Conservation (phyloP, 1,140 invertebrate species). For the Ephestia elutella region DNA sequence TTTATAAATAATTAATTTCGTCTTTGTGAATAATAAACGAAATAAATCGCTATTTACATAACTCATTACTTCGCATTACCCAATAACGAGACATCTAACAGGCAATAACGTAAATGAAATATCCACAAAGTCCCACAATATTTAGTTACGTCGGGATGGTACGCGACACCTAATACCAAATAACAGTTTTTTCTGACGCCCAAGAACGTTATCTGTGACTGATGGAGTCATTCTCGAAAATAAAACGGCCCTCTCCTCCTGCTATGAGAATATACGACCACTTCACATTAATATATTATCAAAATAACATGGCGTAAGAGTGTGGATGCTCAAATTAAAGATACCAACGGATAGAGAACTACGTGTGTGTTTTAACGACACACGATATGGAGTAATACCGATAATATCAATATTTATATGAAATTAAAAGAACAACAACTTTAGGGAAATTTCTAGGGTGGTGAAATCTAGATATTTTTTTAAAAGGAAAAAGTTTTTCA, state of each 20-base stretch:
- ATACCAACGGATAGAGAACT: not conserved
- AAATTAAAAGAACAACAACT: too few relatives aligned
- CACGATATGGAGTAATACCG: not conserved
- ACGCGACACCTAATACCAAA: constrained; percentile 54
- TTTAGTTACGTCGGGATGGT: constrained; percentile 59
- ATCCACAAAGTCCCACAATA: constrained; percentile 50
- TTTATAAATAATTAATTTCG: too few relatives aligned
- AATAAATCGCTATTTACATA: too few relatives aligned
- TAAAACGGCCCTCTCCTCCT: constrained; percentile 57
- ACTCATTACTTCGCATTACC: too few relatives aligned
- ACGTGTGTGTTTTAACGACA: not conserved
- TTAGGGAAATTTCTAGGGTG: too few relatives aligned
- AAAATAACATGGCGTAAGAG: constrained; percentile 42
- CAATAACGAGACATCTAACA: constrained; percentile 18
- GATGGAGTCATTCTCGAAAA: constrained; percentile 71
- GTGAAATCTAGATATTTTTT: too few relatives aligned
- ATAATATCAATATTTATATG: too few relatives aligned
- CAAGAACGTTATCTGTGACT: constrained; percentile 63
- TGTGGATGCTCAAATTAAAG: not conserved
- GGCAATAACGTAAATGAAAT: constrained; percentile 45
- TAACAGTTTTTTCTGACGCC: constrained; percentile 53
- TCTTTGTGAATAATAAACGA: too few relatives aligned
- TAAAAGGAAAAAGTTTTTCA: too few relatives aligned
- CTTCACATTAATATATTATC: constrained; percentile 68
- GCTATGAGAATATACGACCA: constrained; percentile 55